phyloP scores from a whole-genome alignment of 2,113 vertebrate species.

The Clarias magur region DNA sequence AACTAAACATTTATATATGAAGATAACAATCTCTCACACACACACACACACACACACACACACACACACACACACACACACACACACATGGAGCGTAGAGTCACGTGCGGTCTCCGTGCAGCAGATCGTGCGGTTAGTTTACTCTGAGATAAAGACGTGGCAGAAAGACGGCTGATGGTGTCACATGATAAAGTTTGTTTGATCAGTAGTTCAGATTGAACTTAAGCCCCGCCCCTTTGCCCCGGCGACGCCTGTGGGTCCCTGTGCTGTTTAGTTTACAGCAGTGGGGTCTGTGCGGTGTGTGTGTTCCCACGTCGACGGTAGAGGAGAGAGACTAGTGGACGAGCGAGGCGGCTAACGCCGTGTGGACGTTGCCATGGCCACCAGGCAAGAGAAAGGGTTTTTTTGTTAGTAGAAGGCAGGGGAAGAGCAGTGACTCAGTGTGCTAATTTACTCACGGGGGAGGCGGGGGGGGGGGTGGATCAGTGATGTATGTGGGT shows the following conservation, averaged over 20 bases:
- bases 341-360: background rate
- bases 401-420: background rate
- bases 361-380: background rate
- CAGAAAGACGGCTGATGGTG: background rate
- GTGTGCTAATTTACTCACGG: background rate
- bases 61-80: too few species aligned
- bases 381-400: background rate
- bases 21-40: too few species aligned
- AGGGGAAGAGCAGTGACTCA: slow-evolving; percentile 10
- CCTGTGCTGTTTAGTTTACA: background rate
- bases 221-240: background rate
- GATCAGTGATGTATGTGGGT: background rate
- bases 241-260: background rate
- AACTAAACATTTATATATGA: background rate
- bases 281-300: background rate
- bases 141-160: background rate
- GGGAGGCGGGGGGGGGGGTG: background rate
- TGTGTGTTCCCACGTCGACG: background rate
- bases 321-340: background rate
- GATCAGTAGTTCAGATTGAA: background rate
- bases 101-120: background rate
- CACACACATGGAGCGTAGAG: background rate
- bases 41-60: background rate
- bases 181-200: background rate
- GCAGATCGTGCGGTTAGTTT: background rate